Conservation (phyloP, 2,888 invertebrate genomes). For the Maniola hyperantus region DNA sequence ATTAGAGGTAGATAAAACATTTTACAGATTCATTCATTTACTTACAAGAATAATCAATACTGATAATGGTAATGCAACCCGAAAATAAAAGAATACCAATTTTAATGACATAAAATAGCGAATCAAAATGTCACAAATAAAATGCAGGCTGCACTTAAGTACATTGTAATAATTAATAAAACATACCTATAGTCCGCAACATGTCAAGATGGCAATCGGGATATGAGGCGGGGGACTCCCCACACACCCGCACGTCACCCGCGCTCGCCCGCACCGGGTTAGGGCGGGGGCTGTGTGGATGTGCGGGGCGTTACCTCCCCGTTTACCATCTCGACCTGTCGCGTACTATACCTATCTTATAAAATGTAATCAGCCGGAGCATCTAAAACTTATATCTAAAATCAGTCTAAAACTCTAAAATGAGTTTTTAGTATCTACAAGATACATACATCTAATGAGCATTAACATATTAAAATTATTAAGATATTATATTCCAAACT, state of each 20-base stretch:
- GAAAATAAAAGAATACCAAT: slow-evolving; percentile 41
- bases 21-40: slow-evolving; percentile 73
- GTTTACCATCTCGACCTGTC: no score
- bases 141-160: slow-evolving; percentile 36
- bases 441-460: slow-evolving; percentile 41
- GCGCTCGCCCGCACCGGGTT: no score
- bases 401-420: slow-evolving; percentile 78
- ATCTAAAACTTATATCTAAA: slow-evolving; percentile 74
- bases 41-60: slow-evolving; percentile 74
- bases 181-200: no score
- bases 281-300: no score
- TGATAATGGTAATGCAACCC: slow-evolving; percentile 70
- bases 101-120: slow-evolving; percentile 17
- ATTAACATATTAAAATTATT: slow-evolving; percentile 34
- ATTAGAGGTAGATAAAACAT: slow-evolving; percentile 78
- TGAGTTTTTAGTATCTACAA: slow-evolving; percentile 53
- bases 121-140: slow-evolving; percentile 13
- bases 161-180: slow-evolving; percentile 27
- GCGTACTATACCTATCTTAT: slow-evolving; percentile 27
- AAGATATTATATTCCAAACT: slow-evolving; percentile 3
- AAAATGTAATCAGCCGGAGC: slow-evolving; percentile 50
- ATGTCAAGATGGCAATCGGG: no score
- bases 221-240: no score
- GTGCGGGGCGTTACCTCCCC: no score
- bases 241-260: no score